These are phyloP conservation scores for Uloborus diversus DNA, from an alignment of 1,140 invertebrate genomes.

Conservation along the genomic window DNA sequence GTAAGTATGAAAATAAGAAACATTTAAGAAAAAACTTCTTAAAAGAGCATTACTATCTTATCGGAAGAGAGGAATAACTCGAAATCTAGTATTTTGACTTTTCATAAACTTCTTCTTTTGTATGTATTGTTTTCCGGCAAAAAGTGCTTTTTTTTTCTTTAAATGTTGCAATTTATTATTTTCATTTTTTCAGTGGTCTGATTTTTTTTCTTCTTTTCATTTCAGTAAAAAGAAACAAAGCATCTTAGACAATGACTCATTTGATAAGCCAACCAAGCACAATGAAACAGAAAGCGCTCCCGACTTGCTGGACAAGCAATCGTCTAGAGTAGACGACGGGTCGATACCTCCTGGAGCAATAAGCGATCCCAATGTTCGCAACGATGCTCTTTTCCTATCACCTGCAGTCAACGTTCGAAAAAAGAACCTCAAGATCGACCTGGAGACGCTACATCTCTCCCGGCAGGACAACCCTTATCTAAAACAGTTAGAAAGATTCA, in stretches of 20 bases:
- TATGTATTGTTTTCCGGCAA: too few species aligned
- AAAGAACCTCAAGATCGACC: slow-evolving; percentile 82
- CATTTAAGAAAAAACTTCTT: too few species aligned
- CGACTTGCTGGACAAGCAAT: not conserved
- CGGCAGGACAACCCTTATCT: slow-evolving; percentile 85
- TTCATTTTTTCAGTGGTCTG: too few species aligned
- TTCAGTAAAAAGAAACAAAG: slow-evolving; percentile 31
- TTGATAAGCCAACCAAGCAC: slow-evolving; percentile 1
- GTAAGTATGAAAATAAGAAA: too few species aligned
- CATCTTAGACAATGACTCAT: slow-evolving; percentile 1
- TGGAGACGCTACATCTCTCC: slow-evolving; percentile 80
- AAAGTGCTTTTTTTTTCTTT: too few species aligned
- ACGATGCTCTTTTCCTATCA: slow-evolving; percentile 19
- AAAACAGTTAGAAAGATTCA: slow-evolving; percentile 65
- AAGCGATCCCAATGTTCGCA: not conserved
- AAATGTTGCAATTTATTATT: too few species aligned
- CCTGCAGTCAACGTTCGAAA: slow-evolving; percentile 65
- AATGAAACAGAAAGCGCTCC: not conserved
- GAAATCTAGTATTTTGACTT: too few species aligned
- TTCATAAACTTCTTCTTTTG: too few species aligned
- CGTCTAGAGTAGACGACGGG: not conserved
- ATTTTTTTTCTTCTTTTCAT: not conserved
- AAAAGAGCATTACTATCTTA: too few species aligned
- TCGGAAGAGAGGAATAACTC: too few species aligned
- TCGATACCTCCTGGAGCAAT: not conserved